Percentiles rank a stretch among this genome's conserved stretches.
phyloP scores from a whole-genome alignment of 2,888 invertebrate species.

The Tromatobia lineatoria region DNA sequence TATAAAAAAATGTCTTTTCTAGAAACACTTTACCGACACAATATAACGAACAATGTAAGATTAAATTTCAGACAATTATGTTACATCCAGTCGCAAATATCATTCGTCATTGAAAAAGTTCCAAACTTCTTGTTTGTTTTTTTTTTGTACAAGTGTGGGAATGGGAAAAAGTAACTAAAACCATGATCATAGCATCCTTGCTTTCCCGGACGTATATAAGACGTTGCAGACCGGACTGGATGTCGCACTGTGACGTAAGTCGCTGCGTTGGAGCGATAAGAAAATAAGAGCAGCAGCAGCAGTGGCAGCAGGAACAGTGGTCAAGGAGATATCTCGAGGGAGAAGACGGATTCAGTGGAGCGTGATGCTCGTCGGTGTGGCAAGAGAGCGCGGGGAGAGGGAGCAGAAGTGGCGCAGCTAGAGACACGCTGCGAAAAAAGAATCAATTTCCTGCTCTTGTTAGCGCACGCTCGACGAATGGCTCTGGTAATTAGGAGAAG shows the following conservation, averaged over 20 bases:
- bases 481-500: constrained; percentile 71
- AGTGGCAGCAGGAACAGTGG: constrained; percentile 17
- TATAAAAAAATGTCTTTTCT: too few species aligned
- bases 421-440: constrained; percentile 45
- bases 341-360: constrained; percentile 36
- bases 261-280: constrained; percentile 62
- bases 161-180: constrained; percentile 22
- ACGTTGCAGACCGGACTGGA: constrained; percentile 28
- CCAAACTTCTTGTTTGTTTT: constrained; percentile 48
- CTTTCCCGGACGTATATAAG: background rate
- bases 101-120: constrained; percentile 41
- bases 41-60: too few species aligned
- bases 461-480: constrained; percentile 62
- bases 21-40: too few species aligned
- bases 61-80: background rate
- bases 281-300: constrained; percentile 48
- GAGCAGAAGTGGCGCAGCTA: constrained; percentile 8
- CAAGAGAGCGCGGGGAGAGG: background rate
- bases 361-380: constrained; percentile 48
- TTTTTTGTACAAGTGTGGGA: constrained; percentile 38
- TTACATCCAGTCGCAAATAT: constrained; percentile 11
- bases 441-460: constrained; percentile 72
- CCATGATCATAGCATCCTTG: background rate
- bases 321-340: constrained; percentile 48
- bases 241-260: constrained; percentile 59